These are phyloP conservation scores for Pachycephala philippinensis DNA, from an alignment of 2,113 vertebrate genomes.

Conservation along the genomic window DNA sequence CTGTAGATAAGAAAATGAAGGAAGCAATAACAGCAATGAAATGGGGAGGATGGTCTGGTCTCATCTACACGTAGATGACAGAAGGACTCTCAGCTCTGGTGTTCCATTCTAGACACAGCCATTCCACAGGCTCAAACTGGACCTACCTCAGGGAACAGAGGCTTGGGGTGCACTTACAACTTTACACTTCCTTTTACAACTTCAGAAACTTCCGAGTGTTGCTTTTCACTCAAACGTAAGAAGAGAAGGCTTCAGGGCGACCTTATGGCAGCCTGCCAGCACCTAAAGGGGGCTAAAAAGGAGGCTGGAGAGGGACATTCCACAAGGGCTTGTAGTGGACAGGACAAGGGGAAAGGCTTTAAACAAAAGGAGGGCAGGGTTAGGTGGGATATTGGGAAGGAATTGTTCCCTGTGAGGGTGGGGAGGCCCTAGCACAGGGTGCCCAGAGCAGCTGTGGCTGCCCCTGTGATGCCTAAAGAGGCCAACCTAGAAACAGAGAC, in stretches of 20 bases:
- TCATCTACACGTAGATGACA: accelerated
- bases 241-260: background rate
- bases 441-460: background rate
- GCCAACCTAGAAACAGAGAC: no score
- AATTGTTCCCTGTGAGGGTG: accelerated
- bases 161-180: background rate
- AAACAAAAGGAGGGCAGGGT: background rate
- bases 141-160: background rate
- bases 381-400: background rate
- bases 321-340: no score
- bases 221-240: background rate
- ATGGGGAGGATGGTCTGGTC: background rate
- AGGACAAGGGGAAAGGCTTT: background rate
- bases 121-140: background rate
- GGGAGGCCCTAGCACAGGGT: background rate
- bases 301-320: background rate
- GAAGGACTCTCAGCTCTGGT: background rate
- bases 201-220: background rate
- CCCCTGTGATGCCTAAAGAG: no score
- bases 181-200: background rate
- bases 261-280: background rate
- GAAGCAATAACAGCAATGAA: background rate
- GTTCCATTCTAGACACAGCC: background rate
- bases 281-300: background rate
- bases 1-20: background rate